Conservation (phyloP, 1,140 invertebrate species). For the Drosophila watanabei region DNA sequence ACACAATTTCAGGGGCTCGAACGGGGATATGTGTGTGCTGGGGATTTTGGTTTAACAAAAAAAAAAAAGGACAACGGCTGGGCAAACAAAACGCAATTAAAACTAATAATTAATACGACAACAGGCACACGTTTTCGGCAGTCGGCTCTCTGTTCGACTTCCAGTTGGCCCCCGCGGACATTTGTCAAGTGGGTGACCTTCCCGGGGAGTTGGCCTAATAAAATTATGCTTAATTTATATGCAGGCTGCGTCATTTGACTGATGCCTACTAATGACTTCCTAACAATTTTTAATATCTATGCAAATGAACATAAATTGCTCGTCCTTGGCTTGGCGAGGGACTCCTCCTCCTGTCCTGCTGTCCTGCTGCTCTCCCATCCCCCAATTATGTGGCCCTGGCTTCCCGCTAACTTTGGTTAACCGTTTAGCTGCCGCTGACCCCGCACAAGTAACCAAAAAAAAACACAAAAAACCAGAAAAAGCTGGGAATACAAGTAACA, state of each 20-base stretch:
- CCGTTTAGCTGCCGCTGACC: slow-evolving; percentile 76
- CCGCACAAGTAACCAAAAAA: slow-evolving; percentile 46
- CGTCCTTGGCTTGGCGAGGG: slow-evolving; percentile 46
- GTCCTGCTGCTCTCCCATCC: neutral
- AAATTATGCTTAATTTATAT: slow-evolving; percentile 84
- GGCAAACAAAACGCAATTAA: slow-evolving; percentile 78
- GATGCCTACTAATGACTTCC: slow-evolving; percentile 83
- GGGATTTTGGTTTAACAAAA: slow-evolving; percentile 8
- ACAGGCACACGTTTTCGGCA: slow-evolving; percentile 54
- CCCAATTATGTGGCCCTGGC: slow-evolving; percentile 50
- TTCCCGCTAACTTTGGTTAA: slow-evolving; percentile 71
- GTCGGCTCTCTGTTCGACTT: slow-evolving; percentile 5
- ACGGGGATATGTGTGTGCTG: slow-evolving; percentile 10
- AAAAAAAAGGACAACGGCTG: slow-evolving; percentile 20
- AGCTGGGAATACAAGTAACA: slow-evolving; percentile 26
- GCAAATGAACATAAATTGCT: slow-evolving; percentile 84
- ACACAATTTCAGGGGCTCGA: slow-evolving; percentile 61
- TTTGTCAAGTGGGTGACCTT: slow-evolving; percentile 71
- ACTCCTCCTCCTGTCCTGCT: neutral
- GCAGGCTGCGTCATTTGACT: slow-evolving; percentile 83
- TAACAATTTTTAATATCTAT: slow-evolving; percentile 85
- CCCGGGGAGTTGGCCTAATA: slow-evolving; percentile 64
- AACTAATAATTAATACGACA: slow-evolving; percentile 81
- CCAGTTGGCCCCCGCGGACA: slow-evolving; percentile 38
- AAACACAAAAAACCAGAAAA: slow-evolving; percentile 8